Evolutionary conservation across 2,888 invertebrate species (phyloP), one percentile per base, ranked within the genome.

Genomic region (Ecliptopera silaceata): DNA sequence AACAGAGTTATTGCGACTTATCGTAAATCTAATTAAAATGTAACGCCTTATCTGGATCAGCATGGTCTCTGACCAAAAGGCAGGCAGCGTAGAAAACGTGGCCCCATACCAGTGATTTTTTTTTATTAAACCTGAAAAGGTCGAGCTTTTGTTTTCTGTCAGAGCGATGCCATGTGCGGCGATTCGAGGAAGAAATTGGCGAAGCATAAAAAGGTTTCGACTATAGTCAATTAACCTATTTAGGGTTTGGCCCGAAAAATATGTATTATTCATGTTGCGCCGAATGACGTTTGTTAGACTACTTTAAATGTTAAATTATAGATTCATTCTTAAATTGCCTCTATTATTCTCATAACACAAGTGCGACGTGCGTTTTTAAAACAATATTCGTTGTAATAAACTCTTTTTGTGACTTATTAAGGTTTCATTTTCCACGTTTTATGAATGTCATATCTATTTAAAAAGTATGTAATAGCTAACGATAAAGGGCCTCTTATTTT

Each of bases 61-160:
- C 31, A 26, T 77, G 70, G 31, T 85, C 81, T 79, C 71, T 84
- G 84, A 32, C 12, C 26, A 45, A 42, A 56, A 70, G 63, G 65
- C 66, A 66, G 63, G 59, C 64, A 63, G 59, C 63, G 61, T 43
- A 63, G 72, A 66, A 70, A 78, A 68, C 77, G 71, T 78, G 83
- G 84, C 82, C 81, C 76, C 80, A 77, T 73, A 75, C 76, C 79
- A 76, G 70, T 75, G 68, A 22, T 74, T 84, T 88, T 88, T 88
- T 88, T 89, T 88, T 75, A 73, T 73, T 71, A 73, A 78, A 79
- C 79, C 84, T 82, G 82, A 86, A 86, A 86, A 84, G 86, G 79
- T 71, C 75, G 74, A 77, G 79, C 85, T 84, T 86, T 88, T 88
- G 87, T 85, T 77, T 81, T 80, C 77, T 72, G 70, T 70, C 71